These are phyloP conservation scores for Oxygymnocypris stewartii DNA, from an alignment of 2,113 vertebrate species.

Conservation along the genomic window DNA sequence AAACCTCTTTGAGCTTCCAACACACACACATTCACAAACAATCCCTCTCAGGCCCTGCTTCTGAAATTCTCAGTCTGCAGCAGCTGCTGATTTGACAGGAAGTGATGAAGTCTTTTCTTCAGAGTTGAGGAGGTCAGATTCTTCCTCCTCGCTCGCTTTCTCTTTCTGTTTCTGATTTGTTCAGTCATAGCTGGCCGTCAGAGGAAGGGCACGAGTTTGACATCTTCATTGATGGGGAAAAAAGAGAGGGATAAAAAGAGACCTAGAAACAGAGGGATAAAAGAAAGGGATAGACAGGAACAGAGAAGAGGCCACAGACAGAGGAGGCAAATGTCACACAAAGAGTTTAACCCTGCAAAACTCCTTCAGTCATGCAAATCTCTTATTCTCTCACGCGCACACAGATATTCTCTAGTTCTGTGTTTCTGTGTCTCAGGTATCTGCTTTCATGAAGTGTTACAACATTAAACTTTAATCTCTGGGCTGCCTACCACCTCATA, in stretches of 20 bases:
- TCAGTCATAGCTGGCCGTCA: constrained; percentile 53
- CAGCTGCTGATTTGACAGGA: constrained; percentile 51
- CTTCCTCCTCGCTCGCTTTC: constrained; percentile 38
- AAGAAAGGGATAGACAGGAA: constrained; percentile 35
- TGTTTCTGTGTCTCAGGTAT: neutral
- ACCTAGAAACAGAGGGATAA: constrained; percentile 50
- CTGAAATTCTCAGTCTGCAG: constrained; percentile 34
- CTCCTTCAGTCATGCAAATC: constrained; percentile 39
- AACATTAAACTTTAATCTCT: neutral
- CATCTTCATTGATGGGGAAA: constrained; percentile 55
- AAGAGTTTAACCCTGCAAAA: constrained; percentile 49
- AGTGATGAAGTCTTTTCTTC: constrained; percentile 53
- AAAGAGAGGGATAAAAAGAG: constrained; percentile 39
- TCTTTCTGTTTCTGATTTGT: constrained; percentile 42
- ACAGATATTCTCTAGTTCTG: neutral
- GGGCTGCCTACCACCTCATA: neutral
- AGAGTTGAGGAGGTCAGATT: constrained; percentile 45
- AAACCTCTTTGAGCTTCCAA: neutral
- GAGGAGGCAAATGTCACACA: constrained; percentile 58
- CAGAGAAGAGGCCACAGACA: constrained; percentile 39
- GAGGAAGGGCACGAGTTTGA: constrained; percentile 50
- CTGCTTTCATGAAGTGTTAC: constrained; percentile 12
- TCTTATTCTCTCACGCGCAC: neutral
- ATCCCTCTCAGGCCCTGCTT: constrained; percentile 29
- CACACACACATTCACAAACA: constrained; percentile 28